These are phyloP conservation scores for Pristiophorus japonicus DNA, from an alignment of 2,113 vertebrate species.

Conservation along the genomic window DNA sequence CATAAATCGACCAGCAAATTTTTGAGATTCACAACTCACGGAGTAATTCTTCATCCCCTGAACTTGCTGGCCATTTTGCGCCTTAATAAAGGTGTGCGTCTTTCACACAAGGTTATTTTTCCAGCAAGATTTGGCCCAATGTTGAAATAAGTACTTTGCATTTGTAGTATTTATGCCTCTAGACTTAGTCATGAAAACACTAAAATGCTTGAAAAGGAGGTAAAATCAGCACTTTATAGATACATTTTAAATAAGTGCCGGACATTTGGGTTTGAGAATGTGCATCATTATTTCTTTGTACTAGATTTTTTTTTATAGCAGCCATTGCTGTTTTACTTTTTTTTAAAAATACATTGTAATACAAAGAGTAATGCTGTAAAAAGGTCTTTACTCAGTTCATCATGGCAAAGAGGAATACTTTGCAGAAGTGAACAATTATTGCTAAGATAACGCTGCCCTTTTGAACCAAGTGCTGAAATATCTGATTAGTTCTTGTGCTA, in stretches of 20 bases:
- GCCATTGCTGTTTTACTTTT: background rate
- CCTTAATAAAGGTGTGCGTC: background rate
- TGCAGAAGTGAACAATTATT: slow-evolving; percentile 16
- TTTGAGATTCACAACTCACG: background rate
- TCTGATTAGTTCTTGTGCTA: slow-evolving; percentile 63
- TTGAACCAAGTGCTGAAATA: slow-evolving; percentile 58
- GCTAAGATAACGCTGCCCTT: background rate
- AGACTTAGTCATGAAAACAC: background rate
- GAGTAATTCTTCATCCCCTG: background rate
- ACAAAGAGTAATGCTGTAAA: background rate
- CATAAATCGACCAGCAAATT: background rate
- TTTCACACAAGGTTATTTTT: background rate
- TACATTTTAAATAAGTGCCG: background rate
- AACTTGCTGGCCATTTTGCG: background rate
- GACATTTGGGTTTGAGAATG: background rate
- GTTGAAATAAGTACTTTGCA: background rate
- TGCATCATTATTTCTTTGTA: background rate
- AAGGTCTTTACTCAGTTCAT: background rate
- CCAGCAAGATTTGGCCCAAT: background rate
- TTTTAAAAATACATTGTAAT: background rate
- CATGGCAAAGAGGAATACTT: background rate
- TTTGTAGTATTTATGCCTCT: background rate
- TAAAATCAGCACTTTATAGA: background rate
- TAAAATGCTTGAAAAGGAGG: background rate
- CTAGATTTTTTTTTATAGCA: background rate